Evolutionary conservation across 2,797 vertebrate species (phyloP).

Genomic region (Anguilla pacifica): DNA sequence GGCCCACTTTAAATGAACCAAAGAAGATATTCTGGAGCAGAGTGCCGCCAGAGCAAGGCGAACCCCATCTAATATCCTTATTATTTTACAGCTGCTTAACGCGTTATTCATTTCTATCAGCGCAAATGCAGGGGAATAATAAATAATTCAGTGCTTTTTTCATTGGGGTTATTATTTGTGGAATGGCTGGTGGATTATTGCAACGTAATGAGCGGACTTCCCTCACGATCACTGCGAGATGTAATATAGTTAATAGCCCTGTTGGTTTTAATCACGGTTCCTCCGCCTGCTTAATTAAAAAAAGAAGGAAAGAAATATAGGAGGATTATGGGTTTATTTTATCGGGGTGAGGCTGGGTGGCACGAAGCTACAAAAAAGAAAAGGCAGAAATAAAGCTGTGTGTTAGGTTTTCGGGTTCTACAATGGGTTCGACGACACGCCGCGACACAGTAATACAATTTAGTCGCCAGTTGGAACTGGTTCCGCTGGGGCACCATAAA

Average conservation of each 20-base stretch:
- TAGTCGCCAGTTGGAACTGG: neutral
- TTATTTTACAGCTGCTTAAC: slow-evolving; percentile 42
- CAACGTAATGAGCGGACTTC: slow-evolving; percentile 33
- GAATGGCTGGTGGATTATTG: slow-evolving; percentile 36
- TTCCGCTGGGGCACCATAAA: neutral
- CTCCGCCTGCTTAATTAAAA: slow-evolving; percentile 37
- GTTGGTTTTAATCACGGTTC: slow-evolving; percentile 42
- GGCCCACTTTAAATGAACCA: slow-evolving; percentile 27
- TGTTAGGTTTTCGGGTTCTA: neutral
- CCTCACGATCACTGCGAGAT: slow-evolving; percentile 33
- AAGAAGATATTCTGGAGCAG: slow-evolving; percentile 26
- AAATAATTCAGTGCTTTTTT: slow-evolving; percentile 40
- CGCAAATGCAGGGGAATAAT: slow-evolving; percentile 32
- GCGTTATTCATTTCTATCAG: slow-evolving; percentile 37
- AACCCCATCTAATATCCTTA: slow-evolving; percentile 37
- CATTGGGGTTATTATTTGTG: slow-evolving; percentile 40
- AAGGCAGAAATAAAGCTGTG: neutral
- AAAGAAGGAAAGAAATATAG: slow-evolving; percentile 35
- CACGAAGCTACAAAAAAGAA: slow-evolving; percentile 24
- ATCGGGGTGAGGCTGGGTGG: slow-evolving; percentile 7
- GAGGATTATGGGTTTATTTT: slow-evolving; percentile 37
- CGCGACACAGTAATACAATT: neutral
- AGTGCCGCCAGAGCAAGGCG: slow-evolving; percentile 18
- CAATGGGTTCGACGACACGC: neutral
- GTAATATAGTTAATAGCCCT: slow-evolving; percentile 39